Evolutionary conservation across 2,888 invertebrate genomes (phyloP).

Genomic region (Morpho helenor): DNA sequence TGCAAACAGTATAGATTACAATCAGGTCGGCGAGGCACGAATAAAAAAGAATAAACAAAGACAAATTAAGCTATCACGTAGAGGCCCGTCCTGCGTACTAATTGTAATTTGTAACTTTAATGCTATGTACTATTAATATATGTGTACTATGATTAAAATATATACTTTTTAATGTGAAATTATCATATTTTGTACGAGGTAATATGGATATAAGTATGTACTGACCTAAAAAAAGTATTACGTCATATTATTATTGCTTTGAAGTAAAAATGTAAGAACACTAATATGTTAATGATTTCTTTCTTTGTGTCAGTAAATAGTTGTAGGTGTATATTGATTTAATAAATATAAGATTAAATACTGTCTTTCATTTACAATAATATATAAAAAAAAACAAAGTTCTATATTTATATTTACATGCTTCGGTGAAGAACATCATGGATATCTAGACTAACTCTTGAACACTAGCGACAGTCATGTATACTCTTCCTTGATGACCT

Average conservation of each 20-base stretch:
- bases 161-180: constrained; percentile 23
- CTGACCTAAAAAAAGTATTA: constrained; percentile 24
- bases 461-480: too few relatives aligned
- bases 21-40: too few relatives aligned
- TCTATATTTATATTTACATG: background rate
- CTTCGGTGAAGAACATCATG: too few relatives aligned
- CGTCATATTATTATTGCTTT: constrained; percentile 7
- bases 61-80: too few relatives aligned
- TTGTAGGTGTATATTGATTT: constrained; percentile 73
- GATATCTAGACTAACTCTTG: too few relatives aligned
- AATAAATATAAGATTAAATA: constrained; percentile 60
- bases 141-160: constrained; percentile 3
- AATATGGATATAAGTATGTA: constrained; percentile 10
- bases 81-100: background rate
- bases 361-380: constrained; percentile 25
- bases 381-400: too few relatives aligned
- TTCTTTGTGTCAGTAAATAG: constrained; percentile 68
- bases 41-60: too few relatives aligned
- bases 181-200: constrained; percentile 15
- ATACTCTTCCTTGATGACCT: too few relatives aligned
- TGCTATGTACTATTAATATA: background rate
- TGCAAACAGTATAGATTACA: too few relatives aligned
- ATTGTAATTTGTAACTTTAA: background rate
- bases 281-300: constrained; percentile 36
- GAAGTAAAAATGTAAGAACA: constrained; percentile 17